Conservation (phyloP, 2,113 vertebrate species). For the Zapus hudsonius region DNA sequence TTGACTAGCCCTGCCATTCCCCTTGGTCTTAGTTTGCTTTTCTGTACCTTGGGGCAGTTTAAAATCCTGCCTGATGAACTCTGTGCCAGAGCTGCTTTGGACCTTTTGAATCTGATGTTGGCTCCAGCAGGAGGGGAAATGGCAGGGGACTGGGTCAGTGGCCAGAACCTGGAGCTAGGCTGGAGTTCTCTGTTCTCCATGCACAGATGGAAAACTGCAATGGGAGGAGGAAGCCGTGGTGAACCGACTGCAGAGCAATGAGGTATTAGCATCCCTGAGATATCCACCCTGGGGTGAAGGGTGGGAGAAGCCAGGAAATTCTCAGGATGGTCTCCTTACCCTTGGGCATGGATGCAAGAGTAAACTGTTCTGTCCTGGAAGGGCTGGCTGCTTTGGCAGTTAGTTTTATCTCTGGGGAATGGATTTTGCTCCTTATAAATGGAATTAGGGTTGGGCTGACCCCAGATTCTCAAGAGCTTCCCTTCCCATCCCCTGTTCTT, state of each 20-base stretch:
- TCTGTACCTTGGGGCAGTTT: neutral
- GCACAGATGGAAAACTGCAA: slow-evolving; percentile 92
- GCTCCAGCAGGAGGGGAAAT: neutral
- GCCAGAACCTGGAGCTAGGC: neutral
- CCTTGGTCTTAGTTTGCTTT: slow-evolving; percentile 17
- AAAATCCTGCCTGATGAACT: neutral
- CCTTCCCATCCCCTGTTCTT: neutral
- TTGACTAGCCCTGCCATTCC: neutral
- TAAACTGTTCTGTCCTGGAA: slow-evolving; percentile 16
- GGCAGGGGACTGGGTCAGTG: neutral
- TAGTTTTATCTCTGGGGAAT: neutral
- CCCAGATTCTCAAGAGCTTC: neutral
- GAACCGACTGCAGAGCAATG: slow-evolving; percentile 91
- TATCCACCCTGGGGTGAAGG: too few relatives aligned
- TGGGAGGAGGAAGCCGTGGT: slow-evolving; percentile 94
- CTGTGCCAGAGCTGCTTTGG: neutral
- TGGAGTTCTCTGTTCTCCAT: slow-evolving; percentile 12
- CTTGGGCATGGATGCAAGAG: neutral
- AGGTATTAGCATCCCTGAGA: slow-evolving; percentile 82
- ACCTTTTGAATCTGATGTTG: neutral
- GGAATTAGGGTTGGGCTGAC: neutral
- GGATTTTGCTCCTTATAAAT: slow-evolving; percentile 6
- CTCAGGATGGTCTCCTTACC: neutral
- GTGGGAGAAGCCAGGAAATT: neutral
- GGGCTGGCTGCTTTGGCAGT: neutral